Conservation (phyloP, 2,797 vertebrate genomes). For the Rhodeus uyekii region DNA sequence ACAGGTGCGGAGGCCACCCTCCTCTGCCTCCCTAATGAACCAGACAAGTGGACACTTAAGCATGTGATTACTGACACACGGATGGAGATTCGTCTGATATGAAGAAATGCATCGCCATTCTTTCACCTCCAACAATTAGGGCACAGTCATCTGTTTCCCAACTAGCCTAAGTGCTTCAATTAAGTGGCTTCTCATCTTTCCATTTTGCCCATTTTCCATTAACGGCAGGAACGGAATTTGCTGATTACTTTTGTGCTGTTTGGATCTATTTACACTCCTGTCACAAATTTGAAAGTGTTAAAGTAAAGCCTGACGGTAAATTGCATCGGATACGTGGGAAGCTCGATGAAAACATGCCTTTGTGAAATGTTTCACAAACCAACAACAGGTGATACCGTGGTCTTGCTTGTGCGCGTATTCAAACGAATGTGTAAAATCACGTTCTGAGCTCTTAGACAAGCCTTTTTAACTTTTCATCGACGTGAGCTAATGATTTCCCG, state of each 20-base stretch:
- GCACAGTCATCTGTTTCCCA: conserved; percentile 64
- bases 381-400: not conserved
- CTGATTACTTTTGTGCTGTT: conserved; percentile 42
- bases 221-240: conserved; percentile 41
- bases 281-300: conserved; percentile 16
- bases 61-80: conserved; percentile 49
- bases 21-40: conserved; percentile 55
- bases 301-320: not conserved
- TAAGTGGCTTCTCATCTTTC: conserved; percentile 61
- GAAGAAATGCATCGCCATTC: conserved; percentile 45
- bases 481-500: not conserved
- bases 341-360: not conserved
- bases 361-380: not conserved
- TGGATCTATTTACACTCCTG: conserved; percentile 13
- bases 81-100: conserved; percentile 47
- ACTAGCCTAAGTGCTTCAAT: conserved; percentile 70
- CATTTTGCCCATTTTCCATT: conserved; percentile 56
- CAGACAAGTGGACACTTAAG: conserved; percentile 62
- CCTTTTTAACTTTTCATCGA: not conserved
- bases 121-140: conserved; percentile 54
- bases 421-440: not conserved
- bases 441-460: not conserved
- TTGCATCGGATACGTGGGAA: not conserved
- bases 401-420: not conserved
- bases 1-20: conserved; percentile 58